These are phyloP conservation scores for Lepus americanus DNA, from an alignment of 2,113 vertebrate species.

Conservation along the genomic window DNA sequence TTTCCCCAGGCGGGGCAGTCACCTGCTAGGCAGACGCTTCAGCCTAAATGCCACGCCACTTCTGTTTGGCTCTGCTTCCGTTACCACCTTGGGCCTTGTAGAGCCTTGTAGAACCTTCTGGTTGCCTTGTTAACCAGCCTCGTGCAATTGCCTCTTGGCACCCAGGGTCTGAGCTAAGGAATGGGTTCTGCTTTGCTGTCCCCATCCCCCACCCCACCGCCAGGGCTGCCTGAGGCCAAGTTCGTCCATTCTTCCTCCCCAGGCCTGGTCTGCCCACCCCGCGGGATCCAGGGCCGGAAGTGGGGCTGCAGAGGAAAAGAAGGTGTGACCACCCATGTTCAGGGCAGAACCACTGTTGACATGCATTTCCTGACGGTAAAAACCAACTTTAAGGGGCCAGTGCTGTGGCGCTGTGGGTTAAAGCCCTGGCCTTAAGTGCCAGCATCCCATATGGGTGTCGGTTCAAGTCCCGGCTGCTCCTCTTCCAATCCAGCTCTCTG, in stretches of 20 bases:
- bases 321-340: background rate
- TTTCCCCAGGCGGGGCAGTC: background rate
- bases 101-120: background rate
- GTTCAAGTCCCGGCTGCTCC: no score
- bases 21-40: no score
- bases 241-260: background rate
- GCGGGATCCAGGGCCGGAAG: background rate
- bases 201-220: no score
- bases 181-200: background rate
- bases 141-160: background rate
- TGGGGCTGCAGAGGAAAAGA: background rate
- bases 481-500: no score
- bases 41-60: background rate
- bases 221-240: no score
- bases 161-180: background rate
- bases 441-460: no score
- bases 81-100: background rate
- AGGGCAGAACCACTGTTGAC: background rate
- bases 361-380: background rate
- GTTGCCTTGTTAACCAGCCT: background rate
- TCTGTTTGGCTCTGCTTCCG: background rate
- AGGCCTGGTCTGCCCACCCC: background rate
- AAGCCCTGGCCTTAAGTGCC: no score
- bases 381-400: background rate
- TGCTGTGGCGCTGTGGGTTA: no score